Base-by-base conservation (phyloP, 2,888 invertebrate genomes). In the Megalurothrips usitatus region DNA sequence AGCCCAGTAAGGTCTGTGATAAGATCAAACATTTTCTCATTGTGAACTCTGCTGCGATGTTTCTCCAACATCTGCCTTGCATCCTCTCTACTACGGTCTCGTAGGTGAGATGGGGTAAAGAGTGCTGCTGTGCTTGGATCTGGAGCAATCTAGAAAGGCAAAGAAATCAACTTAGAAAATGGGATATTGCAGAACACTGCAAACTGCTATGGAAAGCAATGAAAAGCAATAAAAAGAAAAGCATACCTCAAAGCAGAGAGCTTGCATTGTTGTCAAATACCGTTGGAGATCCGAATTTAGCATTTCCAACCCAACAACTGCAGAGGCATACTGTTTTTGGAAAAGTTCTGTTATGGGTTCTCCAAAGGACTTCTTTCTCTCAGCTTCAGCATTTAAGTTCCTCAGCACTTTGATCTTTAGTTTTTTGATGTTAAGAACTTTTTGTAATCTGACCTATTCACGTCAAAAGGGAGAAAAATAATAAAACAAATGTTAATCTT, bases 341-440 rank as follows among this genome's bases (percentile, higher is more conserved):
- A 97, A 98, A 86, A 97, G 97, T 83, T 94, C 92, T 8, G 94
- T 91, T 85, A 96, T 91, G 82, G 91, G 91, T 85, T 94, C 92
- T 49, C 94, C 93, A 86, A 93, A 94, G 0, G 95, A 94, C 87
- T 93, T 92, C 86, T 92, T 91, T 87, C 94, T 93, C 86, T 98
- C 98, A 0, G 96, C 97, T 87, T 96, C 94, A 82, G 94, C 91
- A 86, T 98, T 98, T 92, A 96, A 94, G 82, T 94, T 93, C 86
- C 92, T 93, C 80, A 98, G 88, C 82, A 92, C 91, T 84, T 92
- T 91, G 14, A 98, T 92, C 89, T 95, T 95, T 6, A 91, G 90
- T 85, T 92, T 92, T 86, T 98, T 98, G 0, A 93, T 92, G 82
- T 91, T 90, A 75, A 98, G 89, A 83, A 96, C 94, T 88, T 96